A percentile compares a stretch with the other conserved stretches of the same genome.
Evolutionary conservation across 2,888 invertebrate genomes (phyloP).

Genomic region (Coleophora flavipennella): DNA sequence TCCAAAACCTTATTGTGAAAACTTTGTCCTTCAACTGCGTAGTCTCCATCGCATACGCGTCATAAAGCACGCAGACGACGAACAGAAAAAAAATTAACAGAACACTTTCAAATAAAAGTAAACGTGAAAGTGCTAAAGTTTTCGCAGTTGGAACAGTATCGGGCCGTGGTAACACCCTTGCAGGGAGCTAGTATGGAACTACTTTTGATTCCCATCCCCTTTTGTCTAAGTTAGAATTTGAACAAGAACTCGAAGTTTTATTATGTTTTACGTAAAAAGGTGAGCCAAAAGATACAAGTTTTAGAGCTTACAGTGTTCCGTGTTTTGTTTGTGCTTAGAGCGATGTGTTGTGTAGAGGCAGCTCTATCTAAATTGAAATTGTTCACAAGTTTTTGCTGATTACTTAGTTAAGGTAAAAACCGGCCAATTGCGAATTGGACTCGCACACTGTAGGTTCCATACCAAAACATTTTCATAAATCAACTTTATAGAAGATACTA

Average conservation of each 20-base stretch:
- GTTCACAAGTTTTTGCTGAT: constrained; percentile 15
- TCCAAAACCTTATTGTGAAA: neutral
- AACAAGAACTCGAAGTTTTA: constrained; percentile 44
- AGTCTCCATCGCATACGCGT: constrained; percentile 37
- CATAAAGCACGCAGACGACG: constrained; percentile 37
- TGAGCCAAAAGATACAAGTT: constrained; percentile 36
- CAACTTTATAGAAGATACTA: too few relatives aligned
- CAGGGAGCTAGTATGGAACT: constrained; percentile 43
- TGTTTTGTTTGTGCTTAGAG: constrained; percentile 19
- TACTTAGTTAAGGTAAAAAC: too few relatives aligned
- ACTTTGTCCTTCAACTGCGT: constrained; percentile 5
- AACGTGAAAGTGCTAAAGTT: constrained; percentile 64
- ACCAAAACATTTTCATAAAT: too few relatives aligned
- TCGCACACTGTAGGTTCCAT: too few relatives aligned
- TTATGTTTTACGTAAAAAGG: constrained; percentile 32
- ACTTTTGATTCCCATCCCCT: constrained; percentile 56
- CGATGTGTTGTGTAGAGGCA: constrained; percentile 22
- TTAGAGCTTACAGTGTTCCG: constrained; percentile 25
- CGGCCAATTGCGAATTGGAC: too few relatives aligned
- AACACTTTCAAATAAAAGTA: constrained; percentile 64
- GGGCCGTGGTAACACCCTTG: constrained; percentile 49
- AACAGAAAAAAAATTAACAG: constrained; percentile 53
- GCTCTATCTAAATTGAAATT: constrained; percentile 40
- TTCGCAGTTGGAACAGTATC: constrained; percentile 50
- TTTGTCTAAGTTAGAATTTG: constrained; percentile 66